phyloP scores from a whole-genome alignment of 2,113 vertebrate species.

The Nannobrachium achirus region DNA sequence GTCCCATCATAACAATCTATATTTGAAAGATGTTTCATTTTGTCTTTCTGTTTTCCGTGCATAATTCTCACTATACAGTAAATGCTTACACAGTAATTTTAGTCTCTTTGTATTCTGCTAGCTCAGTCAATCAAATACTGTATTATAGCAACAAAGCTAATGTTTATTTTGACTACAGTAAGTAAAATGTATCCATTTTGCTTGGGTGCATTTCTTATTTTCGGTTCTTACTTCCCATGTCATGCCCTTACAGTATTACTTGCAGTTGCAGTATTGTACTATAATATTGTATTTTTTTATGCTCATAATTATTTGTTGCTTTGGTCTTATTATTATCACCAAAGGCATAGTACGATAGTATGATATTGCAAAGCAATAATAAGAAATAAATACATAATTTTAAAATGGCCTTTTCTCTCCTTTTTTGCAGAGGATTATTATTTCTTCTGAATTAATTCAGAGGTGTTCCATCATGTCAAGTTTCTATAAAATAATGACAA shows the following conservation, averaged over 20 bases:
- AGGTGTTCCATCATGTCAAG: too few species aligned
- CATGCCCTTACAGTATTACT: conserved; percentile 21
- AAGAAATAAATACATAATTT: conserved; percentile 67
- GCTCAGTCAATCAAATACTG: background rate
- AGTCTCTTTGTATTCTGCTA: conserved; percentile 9
- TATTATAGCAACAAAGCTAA: background rate
- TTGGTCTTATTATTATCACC: conserved; percentile 27
- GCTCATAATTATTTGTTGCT: conserved; percentile 30
- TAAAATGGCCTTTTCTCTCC: background rate
- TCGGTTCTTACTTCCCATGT: conserved; percentile 4
- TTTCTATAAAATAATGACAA: too few species aligned
- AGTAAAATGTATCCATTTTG: too few species aligned
- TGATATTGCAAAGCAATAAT: conserved; percentile 38
- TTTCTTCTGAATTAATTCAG: background rate
- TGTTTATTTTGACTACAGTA: background rate
- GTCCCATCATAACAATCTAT: too few species aligned
- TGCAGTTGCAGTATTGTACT: conserved; percentile 13
- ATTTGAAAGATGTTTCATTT: conserved; percentile 17
- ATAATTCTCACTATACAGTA: conserved; percentile 1
- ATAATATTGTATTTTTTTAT: conserved; percentile 1
- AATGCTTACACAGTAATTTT: background rate
- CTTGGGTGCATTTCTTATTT: background rate
- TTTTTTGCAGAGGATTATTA: conserved; percentile 1
- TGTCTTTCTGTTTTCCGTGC: conserved; percentile 15
- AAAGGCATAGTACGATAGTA: conserved; percentile 45